These are phyloP conservation scores for Microtus oregoni DNA, from an alignment of 2,113 vertebrate species.

Conservation along the genomic window DNA sequence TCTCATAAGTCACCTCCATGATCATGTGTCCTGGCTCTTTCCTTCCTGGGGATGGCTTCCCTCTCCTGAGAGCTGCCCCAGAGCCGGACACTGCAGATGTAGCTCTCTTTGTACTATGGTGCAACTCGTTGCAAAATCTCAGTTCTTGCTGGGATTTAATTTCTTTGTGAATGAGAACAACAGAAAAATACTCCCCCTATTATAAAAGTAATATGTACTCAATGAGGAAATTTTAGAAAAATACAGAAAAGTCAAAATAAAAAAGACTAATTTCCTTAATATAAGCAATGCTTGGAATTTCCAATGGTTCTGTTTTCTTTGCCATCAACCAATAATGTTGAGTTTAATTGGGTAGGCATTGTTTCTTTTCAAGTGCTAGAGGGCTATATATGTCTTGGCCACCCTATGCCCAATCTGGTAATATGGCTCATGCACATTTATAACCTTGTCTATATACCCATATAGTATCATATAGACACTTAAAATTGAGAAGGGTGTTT, in stretches of 20 bases:
- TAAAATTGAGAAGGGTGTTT: not conserved
- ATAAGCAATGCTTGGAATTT: not conserved
- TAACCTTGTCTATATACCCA: not conserved
- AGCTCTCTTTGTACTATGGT: not conserved
- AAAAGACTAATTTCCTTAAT: constrained; percentile 53
- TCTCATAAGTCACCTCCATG: not conserved
- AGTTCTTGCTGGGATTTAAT: not conserved
- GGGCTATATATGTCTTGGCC: not conserved
- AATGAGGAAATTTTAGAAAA: constrained; percentile 34
- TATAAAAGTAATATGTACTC: constrained; percentile 7
- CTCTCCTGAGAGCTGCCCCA: not conserved
- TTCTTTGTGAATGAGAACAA: constrained; percentile 12
- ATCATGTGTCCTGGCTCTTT: not conserved
- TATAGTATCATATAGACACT: not conserved
- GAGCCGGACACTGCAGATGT: not conserved
- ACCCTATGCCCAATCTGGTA: not conserved
- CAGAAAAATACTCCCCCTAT: not conserved
- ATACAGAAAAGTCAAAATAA: constrained; percentile 19
- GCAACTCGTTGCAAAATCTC: not conserved
- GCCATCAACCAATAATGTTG: not conserved
- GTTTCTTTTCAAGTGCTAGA: not conserved
- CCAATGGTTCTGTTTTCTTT: not conserved
- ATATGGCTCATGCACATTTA: not conserved
- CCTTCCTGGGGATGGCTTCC: constrained; percentile 5
- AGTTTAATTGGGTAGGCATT: not conserved